Percentiles rank a stretch among this genome's conserved stretches.
Conservation (phyloP, 2,888 invertebrate species). For the Eupithecia insigniata region DNA sequence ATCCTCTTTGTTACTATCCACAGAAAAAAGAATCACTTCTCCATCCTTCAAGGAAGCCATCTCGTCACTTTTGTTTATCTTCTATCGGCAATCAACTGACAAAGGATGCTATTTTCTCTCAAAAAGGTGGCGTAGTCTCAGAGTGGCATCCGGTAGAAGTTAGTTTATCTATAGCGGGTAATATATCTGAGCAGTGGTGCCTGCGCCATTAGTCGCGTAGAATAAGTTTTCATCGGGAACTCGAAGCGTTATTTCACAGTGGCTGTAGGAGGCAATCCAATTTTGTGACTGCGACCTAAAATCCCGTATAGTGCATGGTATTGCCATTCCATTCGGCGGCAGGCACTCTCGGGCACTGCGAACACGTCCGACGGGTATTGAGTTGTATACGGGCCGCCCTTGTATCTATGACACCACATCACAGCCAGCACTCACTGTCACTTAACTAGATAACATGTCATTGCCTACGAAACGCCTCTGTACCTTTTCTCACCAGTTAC, state of each 20-base stretch:
- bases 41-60: slow-evolving; percentile 24
- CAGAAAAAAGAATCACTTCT: slow-evolving; percentile 31
- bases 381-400: slow-evolving; percentile 31
- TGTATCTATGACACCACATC: slow-evolving; percentile 26
- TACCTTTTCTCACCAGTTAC: slow-evolving; percentile 12
- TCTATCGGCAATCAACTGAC: slow-evolving; percentile 40
- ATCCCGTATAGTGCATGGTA: slow-evolving; percentile 49
- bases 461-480: slow-evolving; percentile 23
- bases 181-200: slow-evolving; percentile 37
- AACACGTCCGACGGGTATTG: slow-evolving; percentile 34
- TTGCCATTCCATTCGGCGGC: slow-evolving; percentile 58
- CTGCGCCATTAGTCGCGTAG: slow-evolving; percentile 49
- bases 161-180: slow-evolving; percentile 32
- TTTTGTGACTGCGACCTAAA: slow-evolving; percentile 67
- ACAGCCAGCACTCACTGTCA: slow-evolving; percentile 34
- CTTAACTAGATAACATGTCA: slow-evolving; percentile 21
- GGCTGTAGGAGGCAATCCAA: slow-evolving; percentile 69
- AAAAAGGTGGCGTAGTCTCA: slow-evolving; percentile 36
- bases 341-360: slow-evolving; percentile 45
- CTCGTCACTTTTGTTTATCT: slow-evolving; percentile 41
- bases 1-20: slow-evolving; percentile 32
- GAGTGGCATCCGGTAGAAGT: slow-evolving; percentile 40
- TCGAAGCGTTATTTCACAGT: slow-evolving; percentile 58
- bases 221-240: slow-evolving; percentile 64
- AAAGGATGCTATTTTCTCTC: slow-evolving; percentile 40